Conservation (phyloP, 2,797 vertebrate species). For the Phyllotis vaccarum region DNA sequence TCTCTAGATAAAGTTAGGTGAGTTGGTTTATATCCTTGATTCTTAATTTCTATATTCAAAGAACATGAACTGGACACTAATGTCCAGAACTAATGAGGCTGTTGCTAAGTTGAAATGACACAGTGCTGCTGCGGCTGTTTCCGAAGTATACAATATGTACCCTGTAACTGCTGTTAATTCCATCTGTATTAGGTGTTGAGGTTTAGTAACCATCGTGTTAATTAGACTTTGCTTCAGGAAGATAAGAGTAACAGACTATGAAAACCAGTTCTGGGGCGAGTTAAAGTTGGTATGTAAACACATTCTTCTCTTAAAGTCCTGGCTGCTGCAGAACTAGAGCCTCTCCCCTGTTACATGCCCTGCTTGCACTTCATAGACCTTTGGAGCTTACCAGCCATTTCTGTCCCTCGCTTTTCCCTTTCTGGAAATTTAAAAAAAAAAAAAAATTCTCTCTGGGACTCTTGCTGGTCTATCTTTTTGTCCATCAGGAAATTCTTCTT, state of each 20-base stretch:
- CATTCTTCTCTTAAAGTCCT: neutral
- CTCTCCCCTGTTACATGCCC: neutral
- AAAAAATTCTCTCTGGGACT: neutral
- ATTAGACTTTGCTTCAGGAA: constrained; percentile 16
- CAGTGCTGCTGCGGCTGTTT: neutral
- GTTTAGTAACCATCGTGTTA: neutral
- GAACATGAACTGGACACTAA: constrained; percentile 5
- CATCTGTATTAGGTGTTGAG: neutral
- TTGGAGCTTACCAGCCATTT: neutral
- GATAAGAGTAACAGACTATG: neutral
- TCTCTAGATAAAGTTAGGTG: neutral
- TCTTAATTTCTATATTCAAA: constrained; percentile 17
- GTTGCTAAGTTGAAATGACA: constrained; percentile 6
- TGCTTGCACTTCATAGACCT: neutral
- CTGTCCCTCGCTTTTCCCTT: neutral
- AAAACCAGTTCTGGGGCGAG: neutral
- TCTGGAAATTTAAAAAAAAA: neutral
- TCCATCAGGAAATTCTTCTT: neutral
- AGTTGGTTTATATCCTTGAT: neutral
- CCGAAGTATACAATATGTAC: neutral
- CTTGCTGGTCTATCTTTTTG: neutral
- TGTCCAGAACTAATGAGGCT: neutral
- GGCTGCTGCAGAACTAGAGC: neutral
- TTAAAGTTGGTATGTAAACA: neutral
- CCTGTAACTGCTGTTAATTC: neutral